Evolutionary conservation across 2,113 vertebrate genomes (phyloP).

Genomic region (Scytalopus superciliaris): DNA sequence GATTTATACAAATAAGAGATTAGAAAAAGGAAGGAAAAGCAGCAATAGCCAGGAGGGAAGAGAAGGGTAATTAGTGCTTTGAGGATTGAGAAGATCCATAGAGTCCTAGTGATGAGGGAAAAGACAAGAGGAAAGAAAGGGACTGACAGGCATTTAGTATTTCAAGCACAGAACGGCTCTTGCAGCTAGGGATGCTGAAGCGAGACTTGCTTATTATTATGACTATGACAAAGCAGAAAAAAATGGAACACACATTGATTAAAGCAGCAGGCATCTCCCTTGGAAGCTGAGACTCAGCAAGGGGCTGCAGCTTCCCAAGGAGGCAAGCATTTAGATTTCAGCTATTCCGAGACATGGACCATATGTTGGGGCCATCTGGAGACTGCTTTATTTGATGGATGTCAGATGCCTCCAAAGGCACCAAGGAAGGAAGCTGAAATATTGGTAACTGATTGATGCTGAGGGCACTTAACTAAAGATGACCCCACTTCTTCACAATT

Average conservation of each 20-base stretch:
- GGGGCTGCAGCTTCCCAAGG: conserved; percentile 2
- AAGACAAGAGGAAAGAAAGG: conserved; percentile 19
- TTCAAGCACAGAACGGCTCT: conserved; percentile 64
- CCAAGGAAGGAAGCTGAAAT: conserved; percentile 10
- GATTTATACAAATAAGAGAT: conserved; percentile 44
- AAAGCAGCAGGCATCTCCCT: conserved; percentile 66
- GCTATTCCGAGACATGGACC: not conserved
- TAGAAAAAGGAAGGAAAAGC: not conserved
- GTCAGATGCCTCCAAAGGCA: not conserved
- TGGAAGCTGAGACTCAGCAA: conserved; percentile 21
- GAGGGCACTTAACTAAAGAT: conserved; percentile 41
- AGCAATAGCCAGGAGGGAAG: not conserved
- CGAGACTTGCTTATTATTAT: conserved; percentile 62
- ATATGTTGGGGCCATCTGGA: conserved; percentile 49
- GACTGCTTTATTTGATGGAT: conserved; percentile 51
- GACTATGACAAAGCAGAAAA: conserved; percentile 79
- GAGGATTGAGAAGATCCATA: conserved; percentile 13
- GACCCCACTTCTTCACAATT: conserved; percentile 12
- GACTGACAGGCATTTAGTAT: conserved; percentile 27
- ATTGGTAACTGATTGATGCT: conserved; percentile 43
- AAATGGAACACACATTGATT: conserved; percentile 48
- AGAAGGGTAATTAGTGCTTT: conserved; percentile 1
- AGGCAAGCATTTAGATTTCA: conserved; percentile 37
- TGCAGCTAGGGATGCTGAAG: conserved; percentile 24
- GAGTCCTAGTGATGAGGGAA: not conserved